Percentiles rank a stretch among this genome's conserved stretches.
phyloP scores from a whole-genome alignment of 2,888 invertebrate species.

The Megalurothrips usitatus region DNA sequence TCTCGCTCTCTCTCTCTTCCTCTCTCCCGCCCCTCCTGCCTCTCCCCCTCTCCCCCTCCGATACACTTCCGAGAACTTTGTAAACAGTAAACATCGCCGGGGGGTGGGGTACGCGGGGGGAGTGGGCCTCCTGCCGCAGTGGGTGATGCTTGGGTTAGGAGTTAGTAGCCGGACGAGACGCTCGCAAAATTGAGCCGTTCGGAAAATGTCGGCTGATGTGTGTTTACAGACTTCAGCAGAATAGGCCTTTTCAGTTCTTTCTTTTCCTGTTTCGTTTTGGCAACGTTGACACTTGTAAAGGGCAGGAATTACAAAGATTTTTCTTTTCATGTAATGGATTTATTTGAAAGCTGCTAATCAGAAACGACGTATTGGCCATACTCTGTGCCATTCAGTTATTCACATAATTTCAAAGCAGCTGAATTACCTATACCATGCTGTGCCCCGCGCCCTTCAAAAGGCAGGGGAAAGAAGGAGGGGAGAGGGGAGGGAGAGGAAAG shows the following conservation, averaged over 20 bases:
- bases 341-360: no score
- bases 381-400: no score
- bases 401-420: background rate
- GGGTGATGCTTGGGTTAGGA: background rate
- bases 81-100: background rate
- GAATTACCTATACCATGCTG: background rate
- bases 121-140: background rate
- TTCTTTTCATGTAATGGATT: no score
- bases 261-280: no score
- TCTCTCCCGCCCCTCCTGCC: no score
- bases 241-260: no score
- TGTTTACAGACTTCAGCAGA: background rate
- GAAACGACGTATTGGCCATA: no score
- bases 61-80: slow-evolving; percentile 9
- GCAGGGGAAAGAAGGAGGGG: background rate
- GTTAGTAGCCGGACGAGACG: background rate
- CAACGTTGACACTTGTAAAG: no score
- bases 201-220: background rate
- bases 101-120: background rate
- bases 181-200: background rate
- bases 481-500: background rate
- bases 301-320: no score
- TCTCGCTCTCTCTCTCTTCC: no score
- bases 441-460: background rate
- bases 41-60: background rate